These are phyloP conservation scores for Syngnathus acus DNA, from an alignment of 2,797 vertebrate species.

Conservation along the genomic window DNA sequence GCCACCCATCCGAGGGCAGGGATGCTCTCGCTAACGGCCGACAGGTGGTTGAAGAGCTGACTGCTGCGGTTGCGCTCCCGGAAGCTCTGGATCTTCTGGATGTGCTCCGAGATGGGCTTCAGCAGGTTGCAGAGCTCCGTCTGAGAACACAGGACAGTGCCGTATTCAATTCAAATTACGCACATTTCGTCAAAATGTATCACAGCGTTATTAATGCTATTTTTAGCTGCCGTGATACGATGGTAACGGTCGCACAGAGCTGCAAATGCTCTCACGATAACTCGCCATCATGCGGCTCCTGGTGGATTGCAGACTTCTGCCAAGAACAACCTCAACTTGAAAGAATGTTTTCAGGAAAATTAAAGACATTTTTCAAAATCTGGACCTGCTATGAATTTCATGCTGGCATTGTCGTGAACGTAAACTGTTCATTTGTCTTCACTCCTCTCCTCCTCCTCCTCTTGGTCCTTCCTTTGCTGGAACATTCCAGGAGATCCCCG, in stretches of 20 bases:
- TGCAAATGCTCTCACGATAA: not conserved
- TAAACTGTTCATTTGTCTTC: no score
- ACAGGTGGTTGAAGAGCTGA: constrained; percentile 91
- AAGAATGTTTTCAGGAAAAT: not conserved
- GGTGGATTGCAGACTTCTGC: not conserved
- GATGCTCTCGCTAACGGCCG: constrained; percentile 94
- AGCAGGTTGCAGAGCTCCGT: constrained; percentile 77
- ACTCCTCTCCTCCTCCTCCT: not conserved
- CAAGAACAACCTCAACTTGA: not conserved
- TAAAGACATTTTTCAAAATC: not conserved
- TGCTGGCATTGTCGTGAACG: not conserved
- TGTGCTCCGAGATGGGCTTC: constrained; percentile 90
- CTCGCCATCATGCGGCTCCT: not conserved
- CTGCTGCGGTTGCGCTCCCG: constrained; percentile 90
- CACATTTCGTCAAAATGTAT: not conserved
- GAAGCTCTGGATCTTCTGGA: constrained; percentile 91
- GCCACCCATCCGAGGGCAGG: constrained; percentile 94
- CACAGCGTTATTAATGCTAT: not conserved
- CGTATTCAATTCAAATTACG: not conserved
- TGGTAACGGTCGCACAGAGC: not conserved
- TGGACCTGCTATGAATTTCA: not conserved
- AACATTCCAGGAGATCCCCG: constrained; percentile 73
- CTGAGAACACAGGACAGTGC: constrained; percentile 49
- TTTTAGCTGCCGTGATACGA: not conserved
- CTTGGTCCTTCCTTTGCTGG: constrained; percentile 24